Conservation (phyloP, 2,797 vertebrate genomes). For the Coreius guichenoti region DNA sequence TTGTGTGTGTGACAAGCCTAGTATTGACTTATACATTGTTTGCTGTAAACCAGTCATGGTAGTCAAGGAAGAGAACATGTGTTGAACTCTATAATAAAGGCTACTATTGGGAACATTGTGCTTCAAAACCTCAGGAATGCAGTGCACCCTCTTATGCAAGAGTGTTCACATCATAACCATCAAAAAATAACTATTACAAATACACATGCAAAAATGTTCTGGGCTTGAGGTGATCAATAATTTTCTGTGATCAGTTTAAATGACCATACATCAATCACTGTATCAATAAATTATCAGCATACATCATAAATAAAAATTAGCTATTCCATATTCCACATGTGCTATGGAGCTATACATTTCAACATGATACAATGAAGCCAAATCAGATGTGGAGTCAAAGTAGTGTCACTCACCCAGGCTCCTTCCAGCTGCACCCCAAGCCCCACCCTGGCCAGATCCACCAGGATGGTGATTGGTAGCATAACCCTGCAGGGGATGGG, state of each 20-base stretch:
- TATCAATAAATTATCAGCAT: not conserved
- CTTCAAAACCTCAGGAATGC: constrained; percentile 16
- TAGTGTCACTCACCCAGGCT: constrained; percentile 82
- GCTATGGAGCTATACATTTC: not conserved
- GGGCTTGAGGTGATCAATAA: not conserved
- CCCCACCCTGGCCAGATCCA: constrained; percentile 86
- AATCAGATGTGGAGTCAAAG: constrained; percentile 11
- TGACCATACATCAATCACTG: not conserved
- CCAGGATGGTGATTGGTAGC: constrained; percentile 96
- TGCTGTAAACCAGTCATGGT: not conserved
- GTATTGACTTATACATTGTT: not conserved
- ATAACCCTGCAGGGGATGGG: constrained; percentile 96
- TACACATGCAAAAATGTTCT: too few species aligned
- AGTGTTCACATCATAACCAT: not conserved
- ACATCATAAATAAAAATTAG: not conserved
- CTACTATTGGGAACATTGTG: not conserved
- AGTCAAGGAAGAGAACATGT: not conserved
- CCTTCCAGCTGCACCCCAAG: constrained; percentile 85
- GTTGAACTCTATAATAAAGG: constrained; percentile 2
- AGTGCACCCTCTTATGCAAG: not conserved
- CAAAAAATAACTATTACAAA: not conserved
- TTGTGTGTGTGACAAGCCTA: not conserved
- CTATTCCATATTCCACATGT: constrained; percentile 8
- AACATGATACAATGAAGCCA: not conserved
- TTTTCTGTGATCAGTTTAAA: not conserved